These are phyloP conservation scores for Paratrypauchen microcephalus DNA, from an alignment of 2,797 vertebrate species.

Conservation along the genomic window DNA sequence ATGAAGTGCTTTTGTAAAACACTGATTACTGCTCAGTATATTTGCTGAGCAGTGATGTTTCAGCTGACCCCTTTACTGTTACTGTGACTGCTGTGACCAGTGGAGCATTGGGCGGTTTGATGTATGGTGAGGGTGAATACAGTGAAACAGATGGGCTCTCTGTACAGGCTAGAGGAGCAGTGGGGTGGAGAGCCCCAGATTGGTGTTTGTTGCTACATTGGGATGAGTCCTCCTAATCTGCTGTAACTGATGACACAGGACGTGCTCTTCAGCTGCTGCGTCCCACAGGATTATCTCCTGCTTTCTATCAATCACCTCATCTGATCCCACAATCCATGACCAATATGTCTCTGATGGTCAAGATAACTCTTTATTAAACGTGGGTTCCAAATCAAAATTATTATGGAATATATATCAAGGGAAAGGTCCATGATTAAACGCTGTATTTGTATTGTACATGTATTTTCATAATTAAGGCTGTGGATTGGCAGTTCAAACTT, in stretches of 20 bases:
- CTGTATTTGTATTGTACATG: too few relatives aligned
- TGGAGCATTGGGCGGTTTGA: slow-evolving; percentile 26
- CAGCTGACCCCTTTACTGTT: slow-evolving; percentile 25
- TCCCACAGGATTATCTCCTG: slow-evolving; percentile 45
- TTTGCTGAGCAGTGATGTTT: slow-evolving; percentile 18
- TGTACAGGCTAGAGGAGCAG: slow-evolving; percentile 38
- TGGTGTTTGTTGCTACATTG: slow-evolving; percentile 60
- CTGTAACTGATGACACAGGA: slow-evolving; percentile 67
- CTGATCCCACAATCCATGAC: slow-evolving; percentile 48
- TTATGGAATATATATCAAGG: neutral
- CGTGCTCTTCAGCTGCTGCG: slow-evolving; percentile 58
- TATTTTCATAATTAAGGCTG: neutral
- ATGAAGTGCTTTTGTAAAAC: neutral
- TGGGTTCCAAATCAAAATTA: too few relatives aligned
- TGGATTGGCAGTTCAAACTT: neutral
- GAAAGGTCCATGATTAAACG: neutral
- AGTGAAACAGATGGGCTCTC: slow-evolving; percentile 58
- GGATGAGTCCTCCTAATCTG: slow-evolving; percentile 62
- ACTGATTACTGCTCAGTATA: neutral
- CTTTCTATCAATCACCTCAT: slow-evolving; percentile 61
- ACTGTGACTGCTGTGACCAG: slow-evolving; percentile 15
- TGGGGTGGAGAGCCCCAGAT: slow-evolving; percentile 46
- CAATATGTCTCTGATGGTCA: slow-evolving; percentile 43
- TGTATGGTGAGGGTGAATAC: slow-evolving; percentile 34
- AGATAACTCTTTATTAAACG: slow-evolving; percentile 34